Percentiles rank a stretch among this genome's conserved stretches.
Evolutionary conservation across 2,113 vertebrate genomes (phyloP).

Genomic region (Amazona guildingii): DNA sequence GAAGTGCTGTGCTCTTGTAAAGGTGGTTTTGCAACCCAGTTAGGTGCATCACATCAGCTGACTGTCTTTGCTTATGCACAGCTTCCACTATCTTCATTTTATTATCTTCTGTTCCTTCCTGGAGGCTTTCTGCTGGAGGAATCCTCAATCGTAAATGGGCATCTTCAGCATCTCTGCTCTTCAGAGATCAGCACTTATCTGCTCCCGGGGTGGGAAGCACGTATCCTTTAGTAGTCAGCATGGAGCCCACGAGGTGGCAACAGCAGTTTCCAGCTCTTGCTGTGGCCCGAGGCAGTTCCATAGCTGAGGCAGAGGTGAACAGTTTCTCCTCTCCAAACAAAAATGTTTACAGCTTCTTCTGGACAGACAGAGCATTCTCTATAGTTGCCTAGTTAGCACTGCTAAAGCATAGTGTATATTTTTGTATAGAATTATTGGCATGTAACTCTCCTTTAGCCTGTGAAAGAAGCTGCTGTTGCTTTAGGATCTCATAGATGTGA

Average conservation of each 20-base stretch:
- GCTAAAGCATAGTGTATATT: neutral
- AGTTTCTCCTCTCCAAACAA: neutral
- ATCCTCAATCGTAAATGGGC: neutral
- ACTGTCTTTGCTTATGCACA: neutral
- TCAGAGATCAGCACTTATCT: neutral
- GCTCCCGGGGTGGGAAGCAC: accelerated
- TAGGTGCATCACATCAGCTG: neutral
- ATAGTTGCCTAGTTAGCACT: neutral
- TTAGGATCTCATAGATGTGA: neutral
- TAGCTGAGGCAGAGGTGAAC: neutral
- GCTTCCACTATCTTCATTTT: neutral
- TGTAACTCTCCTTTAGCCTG: neutral
- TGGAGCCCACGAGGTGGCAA: neutral
- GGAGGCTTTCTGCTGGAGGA: neutral
- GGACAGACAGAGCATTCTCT: neutral
- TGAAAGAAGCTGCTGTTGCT: neutral
- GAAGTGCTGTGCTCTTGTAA: neutral
- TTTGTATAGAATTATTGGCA: neutral
- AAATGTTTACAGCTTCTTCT: neutral
- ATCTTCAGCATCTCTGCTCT: neutral
- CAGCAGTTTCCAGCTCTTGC: neutral
- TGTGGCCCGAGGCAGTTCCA: accelerated
- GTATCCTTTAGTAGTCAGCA: neutral
- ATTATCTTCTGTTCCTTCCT: neutral
- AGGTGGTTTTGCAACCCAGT: neutral